Percentiles rank a stretch among this genome's conserved stretches.
Conservation (phyloP, 2,113 vertebrate genomes). For the Hymenochirus boettgeri region DNA sequence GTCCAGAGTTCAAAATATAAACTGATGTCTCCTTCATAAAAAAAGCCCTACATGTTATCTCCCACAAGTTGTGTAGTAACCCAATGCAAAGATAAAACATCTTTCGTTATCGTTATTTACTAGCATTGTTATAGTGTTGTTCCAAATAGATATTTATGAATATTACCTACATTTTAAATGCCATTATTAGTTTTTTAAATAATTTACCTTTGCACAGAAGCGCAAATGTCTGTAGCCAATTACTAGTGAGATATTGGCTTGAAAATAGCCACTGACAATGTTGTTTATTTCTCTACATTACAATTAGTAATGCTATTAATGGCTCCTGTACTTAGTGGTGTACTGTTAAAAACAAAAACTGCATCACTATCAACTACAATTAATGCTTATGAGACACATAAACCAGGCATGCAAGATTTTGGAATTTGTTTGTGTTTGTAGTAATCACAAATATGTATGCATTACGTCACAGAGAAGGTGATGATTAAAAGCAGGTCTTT, state of each 20-base stretch:
- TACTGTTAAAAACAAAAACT: constrained; percentile 80
- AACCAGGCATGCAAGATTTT: constrained; percentile 77
- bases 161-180: too few species aligned
- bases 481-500: constrained; percentile 49
- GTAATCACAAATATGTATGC: constrained; percentile 58
- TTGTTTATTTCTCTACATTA: constrained; percentile 72
- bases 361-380: constrained; percentile 80
- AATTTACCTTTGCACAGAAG: constrained; percentile 75
- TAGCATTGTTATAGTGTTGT: too few species aligned
- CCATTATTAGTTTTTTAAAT: constrained; percentile 56
- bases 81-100: too few species aligned
- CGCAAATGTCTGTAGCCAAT: constrained; percentile 69
- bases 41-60: too few species aligned
- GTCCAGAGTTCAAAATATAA: too few species aligned
- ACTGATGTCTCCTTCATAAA: too few species aligned
- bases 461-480: constrained; percentile 47
- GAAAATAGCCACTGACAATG: constrained; percentile 74
- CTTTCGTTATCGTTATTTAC: too few species aligned
- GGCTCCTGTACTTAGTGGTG: constrained; percentile 80
- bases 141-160: too few species aligned
- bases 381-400: constrained; percentile 79
- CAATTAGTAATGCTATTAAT: constrained; percentile 82
- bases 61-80: too few species aligned
- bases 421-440: constrained; percentile 66
- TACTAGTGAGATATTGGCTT: constrained; percentile 72